Evolutionary conservation across 1,140 invertebrate species (phyloP).

Genomic region (Apolygus lucorum): DNA sequence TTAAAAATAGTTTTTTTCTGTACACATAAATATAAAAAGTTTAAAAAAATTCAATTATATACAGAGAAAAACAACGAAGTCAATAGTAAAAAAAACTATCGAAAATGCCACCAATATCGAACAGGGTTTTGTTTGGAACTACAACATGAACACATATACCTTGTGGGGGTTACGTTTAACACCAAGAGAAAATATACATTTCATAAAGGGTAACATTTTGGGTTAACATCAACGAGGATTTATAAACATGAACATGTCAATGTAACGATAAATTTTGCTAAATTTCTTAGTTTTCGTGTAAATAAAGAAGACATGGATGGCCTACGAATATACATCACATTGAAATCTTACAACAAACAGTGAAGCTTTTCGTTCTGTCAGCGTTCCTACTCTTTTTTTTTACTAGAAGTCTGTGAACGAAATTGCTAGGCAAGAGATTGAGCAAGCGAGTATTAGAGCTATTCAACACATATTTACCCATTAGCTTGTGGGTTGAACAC

Average conservation of each 20-base stretch:
- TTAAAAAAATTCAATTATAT: constrained; percentile 3
- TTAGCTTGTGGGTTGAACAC: constrained; percentile 11
- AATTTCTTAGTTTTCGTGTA: not conserved
- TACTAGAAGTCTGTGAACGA: not conserved
- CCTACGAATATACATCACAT: constrained; percentile 7
- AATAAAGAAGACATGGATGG: constrained; percentile 7
- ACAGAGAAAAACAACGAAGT: not conserved
- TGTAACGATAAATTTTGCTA: too few relatives aligned
- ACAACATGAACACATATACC: constrained; percentile 12
- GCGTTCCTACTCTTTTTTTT: not conserved
- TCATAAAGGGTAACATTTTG: constrained; percentile 10
- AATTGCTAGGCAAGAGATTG: constrained; percentile 9
- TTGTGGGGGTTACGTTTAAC: not conserved
- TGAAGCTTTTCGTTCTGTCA: not conserved
- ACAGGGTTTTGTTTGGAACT: not conserved
- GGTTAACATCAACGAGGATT: constrained; percentile 5
- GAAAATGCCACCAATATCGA: constrained; percentile 5
- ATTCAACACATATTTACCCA: not conserved
- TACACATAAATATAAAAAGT: not conserved
- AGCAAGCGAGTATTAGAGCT: constrained; percentile 11
- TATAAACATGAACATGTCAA: too few relatives aligned
- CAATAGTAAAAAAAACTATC: not conserved
- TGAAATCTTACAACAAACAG: constrained; percentile 2
- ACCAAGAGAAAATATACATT: not conserved
- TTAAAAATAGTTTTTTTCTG: not conserved